Percentiles rank a stretch among this genome's conserved stretches.
Conservation (phyloP, 2,888 invertebrate species). For the Machimus rusticus region DNA sequence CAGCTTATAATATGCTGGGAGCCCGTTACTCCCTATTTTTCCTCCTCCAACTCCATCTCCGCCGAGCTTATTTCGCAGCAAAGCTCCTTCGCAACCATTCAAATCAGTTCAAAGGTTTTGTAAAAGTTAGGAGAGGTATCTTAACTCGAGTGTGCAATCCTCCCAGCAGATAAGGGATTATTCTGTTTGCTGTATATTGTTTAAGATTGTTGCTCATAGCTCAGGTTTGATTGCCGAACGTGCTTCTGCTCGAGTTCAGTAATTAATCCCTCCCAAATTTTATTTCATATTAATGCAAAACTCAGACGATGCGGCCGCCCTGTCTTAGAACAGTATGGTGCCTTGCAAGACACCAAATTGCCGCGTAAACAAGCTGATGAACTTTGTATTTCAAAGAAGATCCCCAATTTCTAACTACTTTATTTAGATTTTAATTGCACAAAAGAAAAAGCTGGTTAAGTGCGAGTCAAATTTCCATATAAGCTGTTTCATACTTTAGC, state of each 20-base stretch:
- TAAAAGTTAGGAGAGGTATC: constrained; percentile 26
- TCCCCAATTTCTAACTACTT: background rate
- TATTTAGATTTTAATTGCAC: background rate
- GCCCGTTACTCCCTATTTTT: constrained; percentile 28
- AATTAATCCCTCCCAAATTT: constrained; percentile 34
- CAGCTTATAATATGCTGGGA: constrained; percentile 46
- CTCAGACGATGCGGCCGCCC: background rate
- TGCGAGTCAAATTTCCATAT: too few relatives aligned
- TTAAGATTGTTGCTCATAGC: constrained; percentile 39
- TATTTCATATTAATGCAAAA: constrained; percentile 35
- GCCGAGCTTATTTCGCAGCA: constrained; percentile 2
- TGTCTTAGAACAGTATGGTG: background rate
- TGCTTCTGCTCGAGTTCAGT: constrained; percentile 29
- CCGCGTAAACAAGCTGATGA: background rate
- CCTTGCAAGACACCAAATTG: background rate
- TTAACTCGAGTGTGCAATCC: constrained; percentile 34
- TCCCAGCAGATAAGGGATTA: constrained; percentile 37
- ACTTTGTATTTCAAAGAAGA: background rate
- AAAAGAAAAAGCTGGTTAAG: background rate
- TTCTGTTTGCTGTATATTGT: constrained; percentile 35
- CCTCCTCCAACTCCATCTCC: constrained; percentile 5
- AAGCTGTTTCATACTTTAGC: too few relatives aligned
- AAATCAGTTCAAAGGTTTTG: constrained; percentile 36
- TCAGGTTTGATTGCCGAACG: constrained; percentile 28
- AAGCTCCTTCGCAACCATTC: constrained; percentile 27